Evolutionary conservation across 2,888 invertebrate genomes (phyloP).

Genomic region (Orchesellides sinensis): DNA sequence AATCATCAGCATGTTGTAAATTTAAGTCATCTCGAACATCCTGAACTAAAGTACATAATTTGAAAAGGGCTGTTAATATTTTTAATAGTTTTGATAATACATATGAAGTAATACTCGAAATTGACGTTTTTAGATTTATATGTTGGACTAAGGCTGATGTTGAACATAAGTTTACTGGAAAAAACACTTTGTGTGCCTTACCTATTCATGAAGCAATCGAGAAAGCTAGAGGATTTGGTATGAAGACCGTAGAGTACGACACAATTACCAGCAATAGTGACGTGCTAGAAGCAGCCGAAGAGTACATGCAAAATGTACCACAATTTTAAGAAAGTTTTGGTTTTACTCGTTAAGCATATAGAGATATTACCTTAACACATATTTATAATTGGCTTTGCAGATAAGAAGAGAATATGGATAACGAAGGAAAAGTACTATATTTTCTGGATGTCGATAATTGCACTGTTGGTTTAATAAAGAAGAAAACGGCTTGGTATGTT

Average conservation of each 20-base stretch:
- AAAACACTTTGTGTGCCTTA: conserved; percentile 46
- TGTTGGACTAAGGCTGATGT: conserved; percentile 69
- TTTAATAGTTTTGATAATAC: not conserved
- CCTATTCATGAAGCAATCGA: conserved; percentile 69
- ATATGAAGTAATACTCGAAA: not conserved
- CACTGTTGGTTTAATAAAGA: conserved; percentile 78
- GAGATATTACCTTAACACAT: not conserved
- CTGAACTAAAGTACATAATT: conserved; percentile 74
- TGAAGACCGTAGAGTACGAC: conserved; percentile 74
- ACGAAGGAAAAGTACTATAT: conserved; percentile 78
- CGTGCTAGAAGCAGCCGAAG: conserved; percentile 69
- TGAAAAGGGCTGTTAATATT: not conserved
- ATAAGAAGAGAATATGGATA: conserved; percentile 76
- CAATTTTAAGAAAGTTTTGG: not conserved
- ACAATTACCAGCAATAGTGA: not conserved
- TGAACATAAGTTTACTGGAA: conserved; percentile 33
- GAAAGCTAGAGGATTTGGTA: conserved; percentile 66
- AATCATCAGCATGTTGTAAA: conserved; percentile 78
- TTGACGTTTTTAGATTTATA: conserved; percentile 66
- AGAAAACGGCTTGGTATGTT: conserved; percentile 78
- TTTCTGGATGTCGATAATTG: conserved; percentile 76
- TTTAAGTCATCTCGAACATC: conserved; percentile 76
- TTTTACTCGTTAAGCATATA: not conserved
- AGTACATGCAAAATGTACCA: conserved; percentile 75
- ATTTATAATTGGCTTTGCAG: conserved; percentile 56